Conservation (phyloP, 53 echinoderm and acorn worm genomes). For the Crossaster papposus region DNA sequence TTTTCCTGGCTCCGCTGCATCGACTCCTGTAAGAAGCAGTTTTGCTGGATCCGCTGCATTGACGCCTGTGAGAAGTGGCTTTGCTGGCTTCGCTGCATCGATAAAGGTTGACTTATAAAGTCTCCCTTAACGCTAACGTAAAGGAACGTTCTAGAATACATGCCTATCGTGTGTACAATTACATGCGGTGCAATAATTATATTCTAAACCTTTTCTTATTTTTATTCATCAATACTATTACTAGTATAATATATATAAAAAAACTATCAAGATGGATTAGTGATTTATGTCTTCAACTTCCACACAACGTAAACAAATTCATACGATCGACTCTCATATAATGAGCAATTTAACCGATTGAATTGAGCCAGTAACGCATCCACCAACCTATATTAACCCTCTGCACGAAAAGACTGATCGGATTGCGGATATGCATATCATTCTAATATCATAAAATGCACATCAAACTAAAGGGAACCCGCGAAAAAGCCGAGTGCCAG, state of each 20-base stretch:
- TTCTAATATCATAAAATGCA: no score
- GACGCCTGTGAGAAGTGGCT: no score
- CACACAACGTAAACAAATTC: not conserved
- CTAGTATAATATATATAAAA: not conserved
- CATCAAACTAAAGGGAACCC: not conserved
- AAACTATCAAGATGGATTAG: not conserved
- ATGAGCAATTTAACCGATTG: constrained; percentile 21
- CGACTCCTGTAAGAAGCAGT: no score
- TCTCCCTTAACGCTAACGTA: no score
- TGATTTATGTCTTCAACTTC: not conserved
- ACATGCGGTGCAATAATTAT: not conserved
- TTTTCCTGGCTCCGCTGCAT: no score
- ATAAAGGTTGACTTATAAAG: no score
- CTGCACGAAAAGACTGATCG: not conserved
- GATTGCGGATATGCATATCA: not conserved
- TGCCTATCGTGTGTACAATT: no score
- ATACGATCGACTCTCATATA: constrained; percentile 4
- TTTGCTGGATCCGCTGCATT: no score
- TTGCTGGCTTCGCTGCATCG: no score
- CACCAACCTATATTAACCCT: constrained; percentile 3
- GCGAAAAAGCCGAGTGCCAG: constrained; percentile 13
- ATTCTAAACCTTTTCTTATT: not conserved
- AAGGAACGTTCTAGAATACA: no score
- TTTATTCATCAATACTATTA: no score
- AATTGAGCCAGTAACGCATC: not conserved